These are phyloP conservation scores for Brachypteracias leptosomus DNA, from an alignment of 2,113 vertebrate species.

Conservation along the genomic window DNA sequence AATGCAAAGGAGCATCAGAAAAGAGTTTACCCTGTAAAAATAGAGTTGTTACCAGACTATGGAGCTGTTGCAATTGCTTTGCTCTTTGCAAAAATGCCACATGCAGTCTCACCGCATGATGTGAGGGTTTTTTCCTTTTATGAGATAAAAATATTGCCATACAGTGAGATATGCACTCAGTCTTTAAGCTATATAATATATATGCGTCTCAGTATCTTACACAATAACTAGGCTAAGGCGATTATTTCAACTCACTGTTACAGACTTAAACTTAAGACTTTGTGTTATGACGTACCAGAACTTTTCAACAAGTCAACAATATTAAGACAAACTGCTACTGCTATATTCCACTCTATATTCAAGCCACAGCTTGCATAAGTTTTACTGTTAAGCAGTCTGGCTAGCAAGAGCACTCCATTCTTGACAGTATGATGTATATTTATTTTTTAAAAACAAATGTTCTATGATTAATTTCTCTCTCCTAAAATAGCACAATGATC, in stretches of 20 bases:
- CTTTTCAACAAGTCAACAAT: not conserved
- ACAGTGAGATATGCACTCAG: not conserved
- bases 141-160: not conserved
- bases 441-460: not conserved
- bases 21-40: not conserved
- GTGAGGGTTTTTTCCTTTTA: not conserved
- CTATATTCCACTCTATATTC: not conserved
- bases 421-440: not conserved
- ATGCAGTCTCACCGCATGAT: not conserved
- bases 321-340: not conserved
- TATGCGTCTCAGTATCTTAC: not conserved
- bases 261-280: not conserved
- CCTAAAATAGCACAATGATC: not conserved
- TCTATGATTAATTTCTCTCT: conserved; percentile 21
- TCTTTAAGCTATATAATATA: not conserved
- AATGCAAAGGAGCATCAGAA: not conserved
- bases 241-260: not conserved
- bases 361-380: not conserved
- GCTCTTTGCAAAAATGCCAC: not conserved
- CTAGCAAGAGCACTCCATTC: not conserved
- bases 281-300: not conserved
- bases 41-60: not conserved
- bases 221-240: not conserved
- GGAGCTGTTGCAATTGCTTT: not conserved
- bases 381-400: not conserved